phyloP scores from a whole-genome alignment of 92 coral and sea anemone genomes.

The Pocillopora meandrina region DNA sequence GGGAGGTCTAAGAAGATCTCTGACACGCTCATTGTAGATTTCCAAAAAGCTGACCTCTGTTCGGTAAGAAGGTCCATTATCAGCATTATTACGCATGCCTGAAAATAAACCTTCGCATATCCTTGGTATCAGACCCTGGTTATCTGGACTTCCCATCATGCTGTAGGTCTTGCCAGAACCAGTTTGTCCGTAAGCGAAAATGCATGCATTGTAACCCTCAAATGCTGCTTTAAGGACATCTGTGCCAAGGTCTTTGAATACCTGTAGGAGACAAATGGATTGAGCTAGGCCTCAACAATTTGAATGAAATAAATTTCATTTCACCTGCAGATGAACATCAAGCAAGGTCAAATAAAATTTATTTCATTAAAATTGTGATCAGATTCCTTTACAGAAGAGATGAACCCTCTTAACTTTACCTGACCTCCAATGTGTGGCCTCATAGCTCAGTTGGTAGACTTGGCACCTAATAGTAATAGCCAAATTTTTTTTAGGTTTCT shows the following conservation, averaged over 20 bases:
- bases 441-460: no score
- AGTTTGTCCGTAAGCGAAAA: slow-evolving; percentile 97
- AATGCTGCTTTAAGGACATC: slow-evolving; percentile 95
- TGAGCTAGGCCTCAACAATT: neutral
- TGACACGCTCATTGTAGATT: slow-evolving; percentile 94
- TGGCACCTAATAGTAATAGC: no score
- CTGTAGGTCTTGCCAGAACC: slow-evolving; percentile 98
- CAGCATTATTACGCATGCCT: slow-evolving; percentile 69
- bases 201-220: slow-evolving; percentile 98
- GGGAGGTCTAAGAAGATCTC: slow-evolving; percentile 93
- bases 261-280: slow-evolving; percentile 45
- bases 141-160: slow-evolving; percentile 92
- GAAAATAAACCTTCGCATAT: slow-evolving; percentile 95
- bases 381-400: no score
- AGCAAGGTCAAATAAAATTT: no score
- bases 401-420: no score
- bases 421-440: no score
- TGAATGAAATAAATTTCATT: no score
- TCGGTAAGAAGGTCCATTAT: slow-evolving; percentile 85
- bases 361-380: no score
- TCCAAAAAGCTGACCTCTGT: slow-evolving; percentile 98
- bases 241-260: slow-evolving; percentile 91
- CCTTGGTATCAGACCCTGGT: slow-evolving; percentile 90
- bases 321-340: no score
- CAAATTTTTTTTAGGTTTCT: no score